phyloP scores from a whole-genome alignment of 1,140 invertebrate species.

The Tetramorium alpestre region DNA sequence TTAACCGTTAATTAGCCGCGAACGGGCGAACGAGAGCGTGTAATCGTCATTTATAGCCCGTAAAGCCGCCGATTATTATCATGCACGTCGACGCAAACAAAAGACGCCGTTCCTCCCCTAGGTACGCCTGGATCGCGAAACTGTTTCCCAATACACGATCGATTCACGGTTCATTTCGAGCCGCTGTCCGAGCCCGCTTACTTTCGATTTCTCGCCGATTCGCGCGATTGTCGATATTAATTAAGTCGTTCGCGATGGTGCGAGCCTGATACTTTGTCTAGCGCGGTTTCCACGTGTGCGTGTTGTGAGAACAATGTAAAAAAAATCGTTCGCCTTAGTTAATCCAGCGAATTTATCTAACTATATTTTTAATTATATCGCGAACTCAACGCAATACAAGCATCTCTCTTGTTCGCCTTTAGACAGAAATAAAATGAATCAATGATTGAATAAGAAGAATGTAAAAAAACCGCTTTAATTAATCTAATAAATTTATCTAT shows the following conservation, averaged over 20 bases:
- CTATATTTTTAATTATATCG: neutral
- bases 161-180: slow-evolving; percentile 6
- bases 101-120: neutral
- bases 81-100: slow-evolving; percentile 8
- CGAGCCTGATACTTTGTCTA: neutral
- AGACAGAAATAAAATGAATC: neutral
- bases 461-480: no score
- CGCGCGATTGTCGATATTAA: slow-evolving; percentile 35
- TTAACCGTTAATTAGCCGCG: slow-evolving; percentile 46
- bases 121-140: neutral
- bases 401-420: neutral
- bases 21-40: neutral
- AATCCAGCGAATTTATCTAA: neutral
- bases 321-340: neutral
- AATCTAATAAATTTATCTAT: no score
- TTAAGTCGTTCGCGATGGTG: slow-evolving; percentile 19
- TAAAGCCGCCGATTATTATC: slow-evolving; percentile 15
- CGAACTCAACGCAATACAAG: neutral
- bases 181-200: neutral
- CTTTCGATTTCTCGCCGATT: slow-evolving; percentile 24
- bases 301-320: neutral
- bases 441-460: no score
- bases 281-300: neutral
- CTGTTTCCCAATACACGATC: slow-evolving; percentile 26
- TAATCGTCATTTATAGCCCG: slow-evolving; percentile 15